Evolutionary conservation across 2,113 vertebrate species (phyloP).

Genomic region (Calyptommatus sinebrachiatus): DNA sequence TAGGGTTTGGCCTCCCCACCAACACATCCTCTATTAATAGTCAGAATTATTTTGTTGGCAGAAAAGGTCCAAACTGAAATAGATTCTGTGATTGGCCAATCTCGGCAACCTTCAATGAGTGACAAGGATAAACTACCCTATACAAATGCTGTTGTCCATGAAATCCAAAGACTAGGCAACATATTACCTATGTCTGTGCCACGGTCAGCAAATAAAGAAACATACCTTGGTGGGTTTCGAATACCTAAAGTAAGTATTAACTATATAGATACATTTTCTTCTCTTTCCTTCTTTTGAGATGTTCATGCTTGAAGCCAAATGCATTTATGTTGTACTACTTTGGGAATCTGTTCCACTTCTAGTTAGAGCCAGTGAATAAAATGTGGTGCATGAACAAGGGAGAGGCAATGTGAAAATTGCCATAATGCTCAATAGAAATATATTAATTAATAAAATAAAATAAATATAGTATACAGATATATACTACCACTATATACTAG

Average conservation of each 20-base stretch:
- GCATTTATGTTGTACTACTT: too few relatives aligned
- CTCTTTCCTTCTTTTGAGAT: background rate
- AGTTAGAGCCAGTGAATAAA: too few relatives aligned
- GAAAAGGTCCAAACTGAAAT: conserved; percentile 75
- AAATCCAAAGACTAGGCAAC: conserved; percentile 80
- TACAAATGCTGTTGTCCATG: conserved; percentile 82
- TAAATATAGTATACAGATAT: too few relatives aligned
- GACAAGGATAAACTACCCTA: conserved; percentile 77
- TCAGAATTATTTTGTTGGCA: background rate
- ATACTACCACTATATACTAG: too few relatives aligned
- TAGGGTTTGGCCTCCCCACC: too few relatives aligned
- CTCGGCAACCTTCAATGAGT: conserved; percentile 63
- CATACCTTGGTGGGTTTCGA: conserved; percentile 65
- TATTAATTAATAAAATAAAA: too few relatives aligned
- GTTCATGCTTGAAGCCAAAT: too few relatives aligned
- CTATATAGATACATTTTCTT: background rate
- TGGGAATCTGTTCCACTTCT: too few relatives aligned
- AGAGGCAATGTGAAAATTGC: too few relatives aligned
- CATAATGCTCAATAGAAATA: too few relatives aligned
- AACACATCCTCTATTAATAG: background rate
- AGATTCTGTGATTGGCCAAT: conserved; percentile 65
- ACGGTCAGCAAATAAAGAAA: conserved; percentile 65
- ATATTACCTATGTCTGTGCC: conserved; percentile 76
- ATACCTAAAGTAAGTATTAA: conserved; percentile 75
- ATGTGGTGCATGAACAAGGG: too few relatives aligned